Percentiles rank a stretch among this genome's conserved stretches.
These are phyloP conservation scores for Halyomorpha halys DNA, from an alignment of 1,140 invertebrate genomes.

Conservation along the genomic window DNA sequence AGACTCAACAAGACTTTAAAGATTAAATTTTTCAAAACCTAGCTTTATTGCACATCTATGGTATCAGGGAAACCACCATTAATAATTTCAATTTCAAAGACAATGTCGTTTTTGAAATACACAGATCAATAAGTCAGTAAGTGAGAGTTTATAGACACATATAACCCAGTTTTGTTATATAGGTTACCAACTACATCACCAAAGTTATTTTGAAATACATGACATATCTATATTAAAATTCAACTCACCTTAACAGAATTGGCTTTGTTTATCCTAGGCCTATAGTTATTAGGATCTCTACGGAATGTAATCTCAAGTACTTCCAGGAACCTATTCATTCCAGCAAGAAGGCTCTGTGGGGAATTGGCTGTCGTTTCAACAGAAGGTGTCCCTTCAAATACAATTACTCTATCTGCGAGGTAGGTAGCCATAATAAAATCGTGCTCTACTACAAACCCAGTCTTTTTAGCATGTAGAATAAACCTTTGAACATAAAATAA, in stretches of 20 bases:
- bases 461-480: constrained; percentile 98
- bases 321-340: constrained; percentile 97
- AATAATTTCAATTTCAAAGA: too few species aligned
- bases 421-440: constrained; percentile 99
- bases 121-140: too few species aligned
- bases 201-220: too few species aligned
- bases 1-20: too few species aligned
- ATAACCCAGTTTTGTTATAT: too few species aligned
- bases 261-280: constrained; percentile 95
- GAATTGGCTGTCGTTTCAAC: constrained; percentile 77
- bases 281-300: constrained; percentile 95
- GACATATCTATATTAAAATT: neutral
- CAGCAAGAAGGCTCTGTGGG: constrained; percentile 87
- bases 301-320: constrained; percentile 97
- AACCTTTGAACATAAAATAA: constrained; percentile 66
- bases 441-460: constrained; percentile 99
- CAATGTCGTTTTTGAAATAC: too few species aligned
- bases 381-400: constrained; percentile 92
- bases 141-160: too few species aligned
- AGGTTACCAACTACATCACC: too few species aligned
- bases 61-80: too few species aligned
- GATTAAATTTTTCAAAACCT: too few species aligned
- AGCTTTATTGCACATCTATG: too few species aligned
- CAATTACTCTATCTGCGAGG: constrained; percentile 95
- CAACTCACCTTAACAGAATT: constrained; percentile 80